Evolutionary conservation across 64 coral and sea anemone genomes (phyloP).

Genomic region (Montipora efflorescens): DNA sequence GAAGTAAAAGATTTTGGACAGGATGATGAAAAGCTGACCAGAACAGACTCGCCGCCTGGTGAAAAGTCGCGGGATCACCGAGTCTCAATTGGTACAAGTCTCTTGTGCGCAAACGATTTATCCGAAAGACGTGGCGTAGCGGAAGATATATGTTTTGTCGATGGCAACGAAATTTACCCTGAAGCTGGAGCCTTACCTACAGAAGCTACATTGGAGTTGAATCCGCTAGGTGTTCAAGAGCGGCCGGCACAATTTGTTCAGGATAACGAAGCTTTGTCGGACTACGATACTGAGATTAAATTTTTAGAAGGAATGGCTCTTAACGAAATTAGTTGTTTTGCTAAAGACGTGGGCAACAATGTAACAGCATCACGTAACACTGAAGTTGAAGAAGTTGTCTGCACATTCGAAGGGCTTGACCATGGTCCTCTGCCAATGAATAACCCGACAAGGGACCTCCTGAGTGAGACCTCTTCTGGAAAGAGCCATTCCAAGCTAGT

Average conservation of each 20-base stretch:
- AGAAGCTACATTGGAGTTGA: not conserved
- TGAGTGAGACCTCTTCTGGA: not conserved
- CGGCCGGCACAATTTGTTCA: not conserved
- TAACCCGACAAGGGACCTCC: not conserved
- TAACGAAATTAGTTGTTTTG: not conserved
- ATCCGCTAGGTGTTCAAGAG: not conserved
- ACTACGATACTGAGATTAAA: not conserved
- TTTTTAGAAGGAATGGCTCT: too few species aligned
- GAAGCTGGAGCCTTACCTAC: not conserved
- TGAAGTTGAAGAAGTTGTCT: constrained; percentile 10
- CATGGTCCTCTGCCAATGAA: not conserved
- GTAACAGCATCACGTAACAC: not conserved
- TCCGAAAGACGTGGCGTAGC: not conserved
- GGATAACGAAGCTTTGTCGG: not conserved
- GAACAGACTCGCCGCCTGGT: not conserved
- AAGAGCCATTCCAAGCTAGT: not conserved
- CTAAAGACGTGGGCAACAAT: not conserved
- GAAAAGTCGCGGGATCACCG: not conserved
- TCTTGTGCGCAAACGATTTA: not conserved
- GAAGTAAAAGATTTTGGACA: too few species aligned
- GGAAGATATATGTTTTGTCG: constrained; percentile 43
- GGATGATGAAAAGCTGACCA: not conserved
- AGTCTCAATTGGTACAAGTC: not conserved
- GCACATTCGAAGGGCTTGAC: not conserved
- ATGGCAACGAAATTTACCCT: not conserved